Conservation (phyloP, 2,113 vertebrate genomes). For the Nansenia antarctica region DNA sequence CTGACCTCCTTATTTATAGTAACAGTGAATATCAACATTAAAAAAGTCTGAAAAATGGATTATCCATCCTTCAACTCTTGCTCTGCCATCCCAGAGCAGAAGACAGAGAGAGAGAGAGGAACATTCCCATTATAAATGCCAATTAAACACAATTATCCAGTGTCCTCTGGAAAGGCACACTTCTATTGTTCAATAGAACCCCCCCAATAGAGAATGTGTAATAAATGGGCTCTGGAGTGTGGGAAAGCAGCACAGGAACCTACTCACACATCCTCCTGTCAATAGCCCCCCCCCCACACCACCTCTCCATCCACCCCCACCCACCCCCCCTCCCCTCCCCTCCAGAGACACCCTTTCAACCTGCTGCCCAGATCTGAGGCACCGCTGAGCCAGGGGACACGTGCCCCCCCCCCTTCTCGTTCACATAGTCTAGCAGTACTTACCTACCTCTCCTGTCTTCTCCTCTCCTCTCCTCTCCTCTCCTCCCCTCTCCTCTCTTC, state of each 20-base stretch:
- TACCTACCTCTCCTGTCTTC: conserved; percentile 12
- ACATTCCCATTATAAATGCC: conserved; percentile 48
- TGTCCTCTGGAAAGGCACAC: conserved; percentile 66
- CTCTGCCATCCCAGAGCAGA: no score
- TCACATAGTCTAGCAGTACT: conserved; percentile 31
- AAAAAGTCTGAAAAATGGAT: no score
- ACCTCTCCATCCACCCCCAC: not conserved
- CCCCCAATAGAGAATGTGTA: conserved; percentile 45
- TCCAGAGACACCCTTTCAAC: conserved; percentile 51
- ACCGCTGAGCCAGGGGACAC: conserved; percentile 32
- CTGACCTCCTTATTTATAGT: no score
- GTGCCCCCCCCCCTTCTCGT: conserved; percentile 36
- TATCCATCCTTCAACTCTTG: no score
- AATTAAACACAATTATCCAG: conserved; percentile 63
- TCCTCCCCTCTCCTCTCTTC: no score
- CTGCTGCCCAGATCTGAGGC: conserved; percentile 50
- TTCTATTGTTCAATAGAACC: conserved; percentile 55
- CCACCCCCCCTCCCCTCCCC: not conserved
- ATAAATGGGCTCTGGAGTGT: conserved; percentile 67
- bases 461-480: no score
- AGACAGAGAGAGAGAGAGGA: conserved; percentile 16
- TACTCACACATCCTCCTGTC: conserved; percentile 64
- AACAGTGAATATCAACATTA: no score
- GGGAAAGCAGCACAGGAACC: conserved; percentile 64
- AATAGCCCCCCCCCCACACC: conserved; percentile 41